Evolutionary conservation across 2,888 invertebrate species (phyloP), one percentile per base, ranked within the genome.

Genomic region (Idaea aversata): DNA sequence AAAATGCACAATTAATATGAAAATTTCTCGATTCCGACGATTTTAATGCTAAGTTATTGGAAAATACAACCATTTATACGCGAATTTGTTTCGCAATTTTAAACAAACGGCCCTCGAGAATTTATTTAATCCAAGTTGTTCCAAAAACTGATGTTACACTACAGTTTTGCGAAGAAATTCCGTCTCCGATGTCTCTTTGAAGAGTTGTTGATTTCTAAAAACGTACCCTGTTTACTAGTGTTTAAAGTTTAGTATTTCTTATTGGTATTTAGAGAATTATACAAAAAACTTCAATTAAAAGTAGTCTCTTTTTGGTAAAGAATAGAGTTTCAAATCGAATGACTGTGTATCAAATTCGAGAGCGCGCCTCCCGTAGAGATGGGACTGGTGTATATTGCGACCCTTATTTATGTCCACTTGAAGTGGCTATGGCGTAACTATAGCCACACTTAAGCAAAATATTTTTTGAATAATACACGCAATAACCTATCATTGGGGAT

Each of bases 351-450:
- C 84, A 81, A 85, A 86, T 85, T 84, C 81, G 78, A 80, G 81
- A 76, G 74, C 81, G 77, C 83, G 79, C 84, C 87, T 83, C 86
- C 86, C 85, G 89, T 84, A 76, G 86, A 84, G 90, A 86, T 86
- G 86, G 85, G 85, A 87, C 88, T 86, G 83, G 87, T 87, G 84
- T 90, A 91, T 91, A 90, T 90, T 89, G 88, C 86, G 87, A 83
- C 87, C 88, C 87, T 91, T 93, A 91, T 92, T 92, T 92, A 92
- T 90, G 90, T 89, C 89, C 91, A 89, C 90, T 91, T 88, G 86
- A 90, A 91, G 88, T 90, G 25, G 25, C 25, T 25, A 25, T 91
- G 84, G 84, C 81, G 81, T 85, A 84, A 81, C 85, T 86, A 87
- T 85, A 84, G 82, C 79, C 82, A 83, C 82, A 81, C 79, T 78